Evolutionary conservation across 1,140 invertebrate genomes (phyloP), one percentile per base, ranked within the genome.

Genomic region (Grapholita molesta): DNA sequence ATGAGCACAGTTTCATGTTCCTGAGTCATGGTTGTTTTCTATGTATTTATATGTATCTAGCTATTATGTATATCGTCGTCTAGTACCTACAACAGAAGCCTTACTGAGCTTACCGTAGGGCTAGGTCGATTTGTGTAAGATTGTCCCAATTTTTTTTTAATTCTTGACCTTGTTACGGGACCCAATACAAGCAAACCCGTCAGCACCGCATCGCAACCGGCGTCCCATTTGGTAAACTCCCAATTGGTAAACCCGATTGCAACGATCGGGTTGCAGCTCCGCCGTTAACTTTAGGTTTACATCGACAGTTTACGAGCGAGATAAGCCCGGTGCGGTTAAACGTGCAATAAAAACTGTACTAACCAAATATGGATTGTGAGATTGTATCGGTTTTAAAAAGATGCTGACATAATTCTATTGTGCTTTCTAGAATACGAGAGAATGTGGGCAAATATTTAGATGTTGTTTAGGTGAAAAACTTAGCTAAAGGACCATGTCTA

Each of bases 221-320:
- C 53, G 24, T 61, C 55, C 55, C 55, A 61, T 61, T 61, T 61
- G 55, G 55, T 61, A 61, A 30, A n/a, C 24, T 61, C 55, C 55
- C 55, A 61, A 61, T 61, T 28, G 55, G 55, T 61, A 53, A 23
- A 42, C 42, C 23, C 24, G 55, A 61, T 61, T 61, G 55, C 55
- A 18, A 4, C 55, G 24, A 28, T 28, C 24, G 55, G 2, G n/a
- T 12, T 48, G 42, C 21, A 28, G 53, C 23, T 24, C 18, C 52
- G 52, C 53, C 12, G 53, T 61, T 61, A 61, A 61, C 55, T 61
- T 15, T 55, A 30, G 55, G 55, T 61, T 38, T 28, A 25, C n/a
- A 61, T 28, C 24, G 24, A 55, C 23, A 28, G 25, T 61, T 61
- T 61, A 61, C 55, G 55, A 57, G 53, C 24, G 23, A 23, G 55